Evolutionary conservation across 2,888 invertebrate genomes (phyloP), one percentile per base, ranked within the genome.

Genomic region (Acleris cristana): DNA sequence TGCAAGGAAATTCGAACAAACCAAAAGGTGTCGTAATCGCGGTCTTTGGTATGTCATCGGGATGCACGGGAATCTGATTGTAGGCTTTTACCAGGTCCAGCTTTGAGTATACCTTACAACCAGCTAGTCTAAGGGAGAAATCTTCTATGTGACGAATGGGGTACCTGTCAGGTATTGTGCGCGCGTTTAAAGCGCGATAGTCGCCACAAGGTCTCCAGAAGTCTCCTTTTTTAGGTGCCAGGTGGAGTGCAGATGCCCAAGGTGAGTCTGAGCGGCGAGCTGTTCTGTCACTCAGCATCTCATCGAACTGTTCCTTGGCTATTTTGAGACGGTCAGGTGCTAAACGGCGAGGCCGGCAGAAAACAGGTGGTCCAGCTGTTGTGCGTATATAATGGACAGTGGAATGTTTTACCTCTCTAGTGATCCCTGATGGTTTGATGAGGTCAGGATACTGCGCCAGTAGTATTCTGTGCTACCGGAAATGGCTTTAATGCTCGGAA

Each of bases 201-300:
- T 88, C 84, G 0, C 84, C 83, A 65, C 86, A 85, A 0, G 80
- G 80, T 2, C 84, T 69, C 81, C 81, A 82, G 1, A 74, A 71
- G 19, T 75, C 75, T 14, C 72, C 70, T 55, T 76, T 75, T 64
- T 85, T 86, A 3, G 80, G 78, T 2, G 76, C 81, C 57, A 83
- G 62, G 65, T 83, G 83, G 0, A 85, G 70, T 4, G 81, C 79
- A 6, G 76, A 77, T 1, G 82, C 70, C 83, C 82, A 85, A 1
- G 76, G 72, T 44, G 76, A 74, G 2, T 71, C 65, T 23, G 75
- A 74, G 26, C 71, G 71, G 12, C 76, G 40, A 55, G 73, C 71
- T 23, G 70, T 72, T 10, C 73, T 73, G 7, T 49, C 52, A 6
- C 16, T 23, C n/a, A 69, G 44, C 71, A 75, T 73, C 10, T 40